Base-by-base conservation (phyloP, 2,113 vertebrate species). In the Oxygymnocypris stewartii region DNA sequence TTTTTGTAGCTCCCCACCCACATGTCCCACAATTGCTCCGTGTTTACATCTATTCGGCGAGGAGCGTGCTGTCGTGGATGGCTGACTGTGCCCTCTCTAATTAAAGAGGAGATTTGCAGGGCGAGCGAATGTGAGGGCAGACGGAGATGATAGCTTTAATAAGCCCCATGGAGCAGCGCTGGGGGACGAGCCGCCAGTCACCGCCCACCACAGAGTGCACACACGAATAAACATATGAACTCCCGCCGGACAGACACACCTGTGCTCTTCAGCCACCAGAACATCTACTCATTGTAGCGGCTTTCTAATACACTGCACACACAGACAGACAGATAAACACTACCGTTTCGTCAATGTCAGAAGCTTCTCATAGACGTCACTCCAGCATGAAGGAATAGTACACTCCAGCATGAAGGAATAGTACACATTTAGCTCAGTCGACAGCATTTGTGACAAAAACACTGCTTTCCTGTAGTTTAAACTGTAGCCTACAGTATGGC, bases 61-160 rank as follows among this genome's bases (percentile, higher is more conserved):
- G 78, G 44, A 74, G 47, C 42, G 67, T 47, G 78, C 86, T 86
- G 85, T 88, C 79, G 90, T 37, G 86, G 84, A 91, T 87, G 88
- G 90, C 81, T 87, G 88, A 85, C 79, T 76, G 85, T 92, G 92
- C 92, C 91, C 91, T 91, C 91, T 92, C 93, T 92, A 95, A 94
- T 95, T 94, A 94, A 93, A 92, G 90, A 88, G 87, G 88, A 92
- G 93, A 94, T 94, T 93, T 94, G 94, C 91, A 94, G 90, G 91
- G 92, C 89, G 91, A 92, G 89, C 88, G 90, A 92, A 92, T 92
- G 92, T 91, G 90, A 94, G 92, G 93, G 90, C 91, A 92, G 91
- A 86, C 89, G 89, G 90, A 76, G 90, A 92, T 91, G 93, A 94
- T 90, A 89, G 91, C 90, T 93, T 93, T 94, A 95, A 94, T 94